Evolutionary conservation across 2,113 vertebrate species (phyloP).

Genomic region (Ameiurus melas): DNA sequence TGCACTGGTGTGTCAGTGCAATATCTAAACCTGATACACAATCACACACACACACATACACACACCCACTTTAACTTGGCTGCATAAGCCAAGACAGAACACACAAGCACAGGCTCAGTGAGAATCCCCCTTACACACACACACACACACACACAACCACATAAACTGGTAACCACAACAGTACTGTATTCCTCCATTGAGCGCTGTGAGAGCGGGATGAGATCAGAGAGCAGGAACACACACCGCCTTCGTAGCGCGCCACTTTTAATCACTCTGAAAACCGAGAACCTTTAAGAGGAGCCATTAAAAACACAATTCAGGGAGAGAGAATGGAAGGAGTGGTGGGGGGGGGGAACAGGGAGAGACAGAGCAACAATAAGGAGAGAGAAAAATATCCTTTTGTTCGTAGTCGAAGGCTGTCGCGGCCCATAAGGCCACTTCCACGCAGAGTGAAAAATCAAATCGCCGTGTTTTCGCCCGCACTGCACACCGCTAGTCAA

Average conservation of each 20-base stretch:
- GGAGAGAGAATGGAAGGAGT: background rate
- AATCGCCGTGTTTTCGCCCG: conserved; percentile 29
- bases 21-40: conserved; percentile 20
- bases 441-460: conserved; percentile 12
- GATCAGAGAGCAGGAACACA: conserved; percentile 47
- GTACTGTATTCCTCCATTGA: conserved; percentile 29
- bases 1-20: background rate
- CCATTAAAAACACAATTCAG: conserved; percentile 49
- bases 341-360: conserved; percentile 12
- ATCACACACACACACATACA: conserved; percentile 8
- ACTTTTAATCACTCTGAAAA: conserved; percentile 49
- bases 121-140: conserved; percentile 29
- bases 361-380: conserved; percentile 22
- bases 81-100: conserved; percentile 4
- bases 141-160: conserved; percentile 27
- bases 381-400: conserved; percentile 28
- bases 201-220: conserved; percentile 36
- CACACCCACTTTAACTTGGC: conserved; percentile 18
- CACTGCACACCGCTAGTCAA: background rate
- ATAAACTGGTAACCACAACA: conserved; percentile 47
- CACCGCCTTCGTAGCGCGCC: conserved; percentile 30
- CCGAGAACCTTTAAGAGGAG: conserved; percentile 42
- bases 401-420: conserved; percentile 21
- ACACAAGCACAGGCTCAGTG: conserved; percentile 28
- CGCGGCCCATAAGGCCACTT: conserved; percentile 40